Percentiles rank a stretch among this genome's conserved stretches.
Conservation (phyloP, 2,113 vertebrate genomes). For the Chelonoidis abingdonii region DNA sequence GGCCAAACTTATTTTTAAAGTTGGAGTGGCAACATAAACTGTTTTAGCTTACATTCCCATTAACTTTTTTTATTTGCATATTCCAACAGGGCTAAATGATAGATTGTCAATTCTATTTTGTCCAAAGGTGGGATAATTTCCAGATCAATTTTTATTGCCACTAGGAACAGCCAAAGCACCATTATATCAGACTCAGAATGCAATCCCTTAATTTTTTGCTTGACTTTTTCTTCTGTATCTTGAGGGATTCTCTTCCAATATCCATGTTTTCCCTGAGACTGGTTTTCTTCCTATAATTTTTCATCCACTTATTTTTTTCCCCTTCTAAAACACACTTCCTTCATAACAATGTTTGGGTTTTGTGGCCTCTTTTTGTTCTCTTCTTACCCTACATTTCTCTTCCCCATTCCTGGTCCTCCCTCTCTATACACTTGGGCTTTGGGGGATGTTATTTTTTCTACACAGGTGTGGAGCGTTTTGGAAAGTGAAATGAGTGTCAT, state of each 20-base stretch:
- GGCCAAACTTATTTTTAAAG: background rate
- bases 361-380: background rate
- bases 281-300: background rate
- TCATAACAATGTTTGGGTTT: background rate
- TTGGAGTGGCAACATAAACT: background rate
- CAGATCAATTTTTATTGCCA: background rate
- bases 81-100: background rate
- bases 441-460: background rate
- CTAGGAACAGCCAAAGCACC: background rate
- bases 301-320: background rate
- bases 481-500: background rate
- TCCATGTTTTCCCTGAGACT: background rate
- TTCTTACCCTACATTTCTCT: background rate
- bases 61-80: background rate
- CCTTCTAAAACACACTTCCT: background rate
- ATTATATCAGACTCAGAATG: background rate
- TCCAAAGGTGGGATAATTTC: background rate
- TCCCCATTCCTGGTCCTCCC: fast-evolving
- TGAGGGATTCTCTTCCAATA: background rate
- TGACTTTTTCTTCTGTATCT: background rate
- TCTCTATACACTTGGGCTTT: background rate
- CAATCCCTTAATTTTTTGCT: background rate
- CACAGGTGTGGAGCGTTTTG: background rate
- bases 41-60: background rate
- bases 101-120: background rate